Evolutionary conservation across 1,140 invertebrate species (phyloP).

Genomic region (Papilio helenus): DNA sequence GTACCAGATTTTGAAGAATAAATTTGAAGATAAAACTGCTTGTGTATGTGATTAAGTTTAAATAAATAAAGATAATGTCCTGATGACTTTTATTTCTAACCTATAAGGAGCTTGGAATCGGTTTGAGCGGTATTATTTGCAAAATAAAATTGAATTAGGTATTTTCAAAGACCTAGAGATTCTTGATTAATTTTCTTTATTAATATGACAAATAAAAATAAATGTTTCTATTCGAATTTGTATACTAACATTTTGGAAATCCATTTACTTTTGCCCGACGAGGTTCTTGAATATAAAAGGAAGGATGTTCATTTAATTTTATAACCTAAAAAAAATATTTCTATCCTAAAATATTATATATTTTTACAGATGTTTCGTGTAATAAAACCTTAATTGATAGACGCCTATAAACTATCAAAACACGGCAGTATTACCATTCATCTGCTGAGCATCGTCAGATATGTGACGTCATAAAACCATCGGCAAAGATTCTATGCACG

Average conservation of each 20-base stretch:
- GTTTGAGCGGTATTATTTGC: not conserved
- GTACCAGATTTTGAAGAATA: not conserved
- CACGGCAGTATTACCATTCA: no score
- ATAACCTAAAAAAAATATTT: no score
- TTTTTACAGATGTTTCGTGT: not conserved
- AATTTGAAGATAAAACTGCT: not conserved
- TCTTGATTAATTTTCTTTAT: not conserved
- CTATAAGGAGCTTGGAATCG: not conserved
- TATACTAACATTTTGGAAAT: not conserved
- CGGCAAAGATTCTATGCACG: not conserved
- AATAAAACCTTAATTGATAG: not conserved
- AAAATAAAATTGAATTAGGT: not conserved
- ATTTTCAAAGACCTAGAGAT: not conserved
- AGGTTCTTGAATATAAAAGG: not conserved
- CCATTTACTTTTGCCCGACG: not conserved
- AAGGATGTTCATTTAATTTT: no score
- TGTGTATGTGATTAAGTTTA: not conserved
- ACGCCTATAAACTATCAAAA: not conserved
- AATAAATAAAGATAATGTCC: conserved; percentile 1
- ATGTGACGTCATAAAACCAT: no score
- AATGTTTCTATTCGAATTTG: no score
- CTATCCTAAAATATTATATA: no score
- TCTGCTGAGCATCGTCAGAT: no score
- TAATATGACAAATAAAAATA: no score
- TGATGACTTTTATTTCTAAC: not conserved